phyloP scores from a whole-genome alignment of 2,888 invertebrate species.

The Epinotia ramella region DNA sequence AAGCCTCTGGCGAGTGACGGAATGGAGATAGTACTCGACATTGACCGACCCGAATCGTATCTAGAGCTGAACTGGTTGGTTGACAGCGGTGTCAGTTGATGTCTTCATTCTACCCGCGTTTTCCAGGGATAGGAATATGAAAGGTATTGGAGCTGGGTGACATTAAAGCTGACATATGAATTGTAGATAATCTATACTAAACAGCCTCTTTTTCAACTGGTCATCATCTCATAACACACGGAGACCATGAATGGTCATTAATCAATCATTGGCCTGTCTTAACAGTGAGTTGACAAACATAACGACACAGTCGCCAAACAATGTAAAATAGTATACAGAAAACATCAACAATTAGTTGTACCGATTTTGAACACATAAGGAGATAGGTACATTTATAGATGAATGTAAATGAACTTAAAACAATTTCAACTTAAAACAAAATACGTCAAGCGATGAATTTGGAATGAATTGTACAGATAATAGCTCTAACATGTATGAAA shows the following conservation, averaged over 20 bases:
- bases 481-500: slow-evolving; percentile 9
- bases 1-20: no score
- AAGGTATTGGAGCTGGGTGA: no score
- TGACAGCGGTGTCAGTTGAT: no score
- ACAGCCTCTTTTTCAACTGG: no score
- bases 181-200: no score
- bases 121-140: no score
- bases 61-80: no score
- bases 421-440: slow-evolving; percentile 26
- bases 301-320: slow-evolving; percentile 37
- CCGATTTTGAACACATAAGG: slow-evolving; percentile 44
- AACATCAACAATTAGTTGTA: slow-evolving; percentile 45
- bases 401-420: slow-evolving; percentile 16
- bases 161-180: no score
- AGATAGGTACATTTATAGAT: slow-evolving; percentile 39
- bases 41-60: no score
- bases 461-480: slow-evolving; percentile 27
- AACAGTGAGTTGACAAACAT: slow-evolving; percentile 36
- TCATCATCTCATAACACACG: background rate
- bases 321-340: slow-evolving; percentile 41
- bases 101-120: no score
- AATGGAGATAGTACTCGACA: no score
- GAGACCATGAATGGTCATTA: background rate
- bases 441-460: slow-evolving; percentile 40
- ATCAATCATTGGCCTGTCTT: background rate